Percentiles rank a stretch among this genome's conserved stretches.
Conservation (phyloP, 2,113 vertebrate species). For the Eretmochelys imbricata region DNA sequence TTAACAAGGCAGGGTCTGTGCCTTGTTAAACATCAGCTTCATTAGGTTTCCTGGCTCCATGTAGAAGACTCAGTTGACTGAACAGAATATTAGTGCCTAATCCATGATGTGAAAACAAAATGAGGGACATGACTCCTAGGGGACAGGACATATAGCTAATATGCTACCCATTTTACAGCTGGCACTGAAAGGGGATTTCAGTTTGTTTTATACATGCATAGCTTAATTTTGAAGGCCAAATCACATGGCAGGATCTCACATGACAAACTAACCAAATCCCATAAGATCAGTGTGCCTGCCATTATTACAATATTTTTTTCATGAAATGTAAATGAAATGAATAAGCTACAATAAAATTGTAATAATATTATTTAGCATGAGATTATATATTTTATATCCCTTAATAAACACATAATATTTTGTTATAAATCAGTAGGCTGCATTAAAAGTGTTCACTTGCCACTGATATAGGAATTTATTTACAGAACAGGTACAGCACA, state of each 20-base stretch:
- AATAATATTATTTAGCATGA: rapidly evolving
- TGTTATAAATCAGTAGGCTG: not conserved
- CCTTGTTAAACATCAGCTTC: not conserved
- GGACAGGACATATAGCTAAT: not conserved
- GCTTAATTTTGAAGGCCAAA: not conserved
- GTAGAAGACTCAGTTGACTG: not conserved
- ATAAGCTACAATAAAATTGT: not conserved
- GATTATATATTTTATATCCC: rapidly evolving
- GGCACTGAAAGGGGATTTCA: not conserved
- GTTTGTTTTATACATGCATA: not conserved
- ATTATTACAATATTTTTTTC: not conserved
- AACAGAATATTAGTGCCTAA: not conserved
- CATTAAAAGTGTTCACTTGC: not conserved
- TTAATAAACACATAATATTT: not conserved
- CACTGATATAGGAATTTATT: not conserved
- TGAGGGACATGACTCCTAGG: rapidly evolving
- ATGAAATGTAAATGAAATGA: not conserved
- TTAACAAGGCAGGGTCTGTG: not conserved
- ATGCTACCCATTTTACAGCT: not conserved
- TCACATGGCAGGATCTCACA: not conserved
- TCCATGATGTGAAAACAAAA: not conserved
- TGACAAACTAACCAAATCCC: not conserved
- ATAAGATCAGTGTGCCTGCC: not conserved
- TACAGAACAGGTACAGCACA: not conserved
- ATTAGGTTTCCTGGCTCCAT: not conserved